Conservation (phyloP, 2,888 invertebrate species). For the Scotopteryx bipunctaria region DNA sequence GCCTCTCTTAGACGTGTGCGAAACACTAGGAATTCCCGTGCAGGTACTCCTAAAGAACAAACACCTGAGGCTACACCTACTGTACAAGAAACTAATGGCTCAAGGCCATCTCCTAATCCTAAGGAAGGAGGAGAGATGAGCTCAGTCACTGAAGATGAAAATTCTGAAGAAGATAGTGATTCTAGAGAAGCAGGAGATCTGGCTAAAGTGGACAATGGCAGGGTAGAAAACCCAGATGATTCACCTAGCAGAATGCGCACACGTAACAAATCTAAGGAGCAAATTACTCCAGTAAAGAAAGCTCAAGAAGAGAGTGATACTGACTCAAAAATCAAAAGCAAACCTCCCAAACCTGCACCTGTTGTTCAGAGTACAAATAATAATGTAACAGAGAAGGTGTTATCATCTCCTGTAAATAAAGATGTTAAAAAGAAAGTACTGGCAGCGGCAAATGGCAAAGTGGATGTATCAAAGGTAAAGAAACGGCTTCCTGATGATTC, state of each 20-base stretch:
- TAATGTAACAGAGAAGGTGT: constrained; percentile 66
- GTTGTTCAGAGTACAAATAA: constrained; percentile 71
- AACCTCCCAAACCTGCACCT: constrained; percentile 63
- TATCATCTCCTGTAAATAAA: constrained; percentile 69
- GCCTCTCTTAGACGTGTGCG: constrained; percentile 94
- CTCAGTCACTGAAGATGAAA: constrained; percentile 94
- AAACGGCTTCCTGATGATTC: constrained; percentile 83
- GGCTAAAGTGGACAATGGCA: constrained; percentile 92
- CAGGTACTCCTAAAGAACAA: constrained; percentile 90
- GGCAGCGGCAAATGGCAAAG: constrained; percentile 66
- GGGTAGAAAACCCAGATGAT: constrained; percentile 89
- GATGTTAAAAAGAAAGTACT: constrained; percentile 73
- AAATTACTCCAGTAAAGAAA: constrained; percentile 81
- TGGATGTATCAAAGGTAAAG: constrained; percentile 82
- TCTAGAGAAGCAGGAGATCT: constrained; percentile 91
- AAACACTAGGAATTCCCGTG: constrained; percentile 93
- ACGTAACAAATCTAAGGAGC: constrained; percentile 92
- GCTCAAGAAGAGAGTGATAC: constrained; percentile 77
- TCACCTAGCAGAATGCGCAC: constrained; percentile 95
- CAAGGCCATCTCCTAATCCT: constrained; percentile 86
- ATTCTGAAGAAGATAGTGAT: constrained; percentile 97
- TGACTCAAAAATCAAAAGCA: constrained; percentile 70
- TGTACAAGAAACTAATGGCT: constrained; percentile 77
- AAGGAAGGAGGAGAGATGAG: constrained; percentile 89
- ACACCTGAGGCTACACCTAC: constrained; percentile 84